Evolutionary conservation across 2,113 vertebrate genomes (phyloP).

Genomic region (Pachyramphus minor): DNA sequence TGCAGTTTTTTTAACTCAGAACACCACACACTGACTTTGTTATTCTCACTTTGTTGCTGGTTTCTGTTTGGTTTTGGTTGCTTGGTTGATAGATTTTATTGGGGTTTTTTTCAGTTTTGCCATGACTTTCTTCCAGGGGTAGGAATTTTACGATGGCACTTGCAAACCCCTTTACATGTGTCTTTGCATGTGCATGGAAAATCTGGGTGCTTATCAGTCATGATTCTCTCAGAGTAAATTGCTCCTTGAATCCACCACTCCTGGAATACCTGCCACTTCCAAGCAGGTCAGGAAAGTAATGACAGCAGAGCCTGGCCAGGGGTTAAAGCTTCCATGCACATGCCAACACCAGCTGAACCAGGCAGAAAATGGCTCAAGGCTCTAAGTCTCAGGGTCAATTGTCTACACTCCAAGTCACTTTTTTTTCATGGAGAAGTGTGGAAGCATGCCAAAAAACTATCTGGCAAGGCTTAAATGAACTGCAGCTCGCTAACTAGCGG

Average conservation of each 20-base stretch:
- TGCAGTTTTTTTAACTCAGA: neutral
- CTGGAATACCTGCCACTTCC: neutral
- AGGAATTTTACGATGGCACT: neutral
- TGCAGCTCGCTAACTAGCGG: neutral
- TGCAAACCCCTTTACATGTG: fast-evolving
- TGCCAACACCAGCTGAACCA: slow-evolving; percentile 26
- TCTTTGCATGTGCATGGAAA: neutral
- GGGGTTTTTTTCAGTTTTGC: neutral
- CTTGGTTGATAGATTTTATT: neutral
- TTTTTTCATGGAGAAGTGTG: slow-evolving; percentile 27
- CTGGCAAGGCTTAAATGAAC: slow-evolving; percentile 66
- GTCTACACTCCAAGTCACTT: slow-evolving; percentile 33
- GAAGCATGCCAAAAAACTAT: slow-evolving; percentile 29
- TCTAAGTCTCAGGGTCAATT: slow-evolving; percentile 39
- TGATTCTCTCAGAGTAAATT: neutral
- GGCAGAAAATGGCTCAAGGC: slow-evolving; percentile 34
- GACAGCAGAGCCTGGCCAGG: neutral
- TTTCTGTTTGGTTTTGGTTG: neutral
- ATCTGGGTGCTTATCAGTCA: neutral
- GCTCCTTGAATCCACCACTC: neutral
- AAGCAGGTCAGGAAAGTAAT: neutral
- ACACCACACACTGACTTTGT: neutral
- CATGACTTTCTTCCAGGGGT: neutral
- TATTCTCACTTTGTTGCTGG: neutral
- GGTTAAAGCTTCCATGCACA: neutral